These are phyloP conservation scores for Lamellibrachia columna DNA, from an alignment of 2,888 invertebrate genomes.

Conservation along the genomic window DNA sequence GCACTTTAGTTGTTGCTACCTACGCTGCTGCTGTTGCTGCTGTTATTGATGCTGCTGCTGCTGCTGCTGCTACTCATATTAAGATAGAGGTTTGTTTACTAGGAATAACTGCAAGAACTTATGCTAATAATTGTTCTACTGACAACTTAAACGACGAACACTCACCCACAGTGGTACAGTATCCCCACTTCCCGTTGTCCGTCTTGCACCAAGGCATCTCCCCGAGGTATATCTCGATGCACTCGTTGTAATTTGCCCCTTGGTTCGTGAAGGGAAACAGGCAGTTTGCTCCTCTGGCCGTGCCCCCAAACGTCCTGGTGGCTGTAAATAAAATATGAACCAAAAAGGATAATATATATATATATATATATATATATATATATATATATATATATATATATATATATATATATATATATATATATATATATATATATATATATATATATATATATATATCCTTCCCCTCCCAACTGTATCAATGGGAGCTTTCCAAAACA, in stretches of 20 bases:
- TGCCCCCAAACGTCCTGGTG: neutral
- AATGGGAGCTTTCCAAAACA: too few species aligned
- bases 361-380: too few species aligned
- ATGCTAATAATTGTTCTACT: neutral
- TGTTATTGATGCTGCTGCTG: neutral
- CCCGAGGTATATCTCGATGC: neutral
- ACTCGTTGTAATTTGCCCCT: neutral
- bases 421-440: too few species aligned
- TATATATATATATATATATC: too few species aligned
- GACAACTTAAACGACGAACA: neutral
- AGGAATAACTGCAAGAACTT: too few species aligned
- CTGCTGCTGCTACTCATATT: conserved; percentile 17
- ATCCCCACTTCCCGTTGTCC: neutral
- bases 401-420: too few species aligned
- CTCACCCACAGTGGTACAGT: neutral
- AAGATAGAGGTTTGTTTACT: neutral
- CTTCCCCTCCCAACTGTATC: too few species aligned
- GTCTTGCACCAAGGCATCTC: neutral
- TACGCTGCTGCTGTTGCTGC: neutral
- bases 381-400: too few species aligned
- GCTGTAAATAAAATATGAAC: neutral
- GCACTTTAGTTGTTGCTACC: neutral
- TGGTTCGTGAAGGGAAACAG: neutral
- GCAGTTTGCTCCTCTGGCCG: neutral
- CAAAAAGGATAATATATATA: neutral